Percentiles rank a stretch among this genome's conserved stretches.
These are phyloP conservation scores for Diceros bicornis DNA, from an alignment of 2,797 vertebrate genomes.

Conservation along the genomic window DNA sequence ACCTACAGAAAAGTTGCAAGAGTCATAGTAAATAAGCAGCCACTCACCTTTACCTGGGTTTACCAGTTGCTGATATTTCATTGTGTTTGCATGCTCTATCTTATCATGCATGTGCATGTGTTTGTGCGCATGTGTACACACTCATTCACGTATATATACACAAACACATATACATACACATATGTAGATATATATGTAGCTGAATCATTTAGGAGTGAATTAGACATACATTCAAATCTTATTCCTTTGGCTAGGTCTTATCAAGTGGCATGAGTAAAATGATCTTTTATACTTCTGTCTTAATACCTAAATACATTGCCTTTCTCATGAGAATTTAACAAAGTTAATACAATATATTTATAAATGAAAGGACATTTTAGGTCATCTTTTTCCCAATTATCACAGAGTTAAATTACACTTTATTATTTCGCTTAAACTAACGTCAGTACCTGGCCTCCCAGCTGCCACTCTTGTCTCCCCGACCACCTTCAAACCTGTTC, in stretches of 20 bases:
- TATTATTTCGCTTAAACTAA: slow-evolving; percentile 4
- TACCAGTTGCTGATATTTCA: background rate
- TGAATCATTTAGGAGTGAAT: background rate
- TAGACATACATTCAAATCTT: background rate
- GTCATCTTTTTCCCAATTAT: background rate
- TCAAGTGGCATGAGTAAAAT: background rate
- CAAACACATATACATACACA: background rate
- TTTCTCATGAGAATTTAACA: slow-evolving; percentile 66
- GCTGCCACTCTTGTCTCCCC: background rate
- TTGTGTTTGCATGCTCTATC: background rate
- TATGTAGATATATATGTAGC: too few species aligned
- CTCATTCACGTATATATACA: background rate
- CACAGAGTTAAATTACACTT: slow-evolving; percentile 24
- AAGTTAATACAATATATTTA: slow-evolving; percentile 46
- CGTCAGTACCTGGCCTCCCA: background rate
- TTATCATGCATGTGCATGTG: background rate
- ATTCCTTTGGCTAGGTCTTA: background rate
- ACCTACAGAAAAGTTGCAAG: background rate
- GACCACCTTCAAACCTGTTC: background rate
- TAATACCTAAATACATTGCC: background rate
- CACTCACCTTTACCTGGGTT: background rate
- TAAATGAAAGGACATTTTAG: slow-evolving; percentile 22
- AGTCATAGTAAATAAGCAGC: background rate
- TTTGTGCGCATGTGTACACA: background rate
- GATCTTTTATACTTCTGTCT: background rate